These are phyloP conservation scores for Catamblyrhynchus diadema DNA, from an alignment of 2,797 vertebrate species.

Conservation along the genomic window DNA sequence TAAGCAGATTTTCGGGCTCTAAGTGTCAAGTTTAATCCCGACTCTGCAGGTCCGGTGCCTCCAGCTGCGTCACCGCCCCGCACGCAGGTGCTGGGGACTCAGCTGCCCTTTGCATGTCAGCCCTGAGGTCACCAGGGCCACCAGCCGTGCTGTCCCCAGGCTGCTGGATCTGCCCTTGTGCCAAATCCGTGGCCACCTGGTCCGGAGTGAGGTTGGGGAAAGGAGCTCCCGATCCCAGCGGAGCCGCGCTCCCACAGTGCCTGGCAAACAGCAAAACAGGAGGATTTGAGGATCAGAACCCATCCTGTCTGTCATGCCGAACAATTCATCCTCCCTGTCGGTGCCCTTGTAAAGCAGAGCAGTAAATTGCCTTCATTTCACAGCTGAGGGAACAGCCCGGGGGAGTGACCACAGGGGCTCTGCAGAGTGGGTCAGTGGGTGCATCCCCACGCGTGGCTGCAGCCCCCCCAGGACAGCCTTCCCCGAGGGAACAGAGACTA, in stretches of 20 bases:
- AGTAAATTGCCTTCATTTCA: neutral
- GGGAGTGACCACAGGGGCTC: neutral
- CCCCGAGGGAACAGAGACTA: neutral
- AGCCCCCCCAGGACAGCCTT: neutral
- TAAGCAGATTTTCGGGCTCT: neutral
- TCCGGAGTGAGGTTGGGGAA: accelerated
- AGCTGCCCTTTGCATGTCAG: neutral
- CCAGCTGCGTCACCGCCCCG: accelerated
- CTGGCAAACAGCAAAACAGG: accelerated
- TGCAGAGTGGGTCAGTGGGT: accelerated
- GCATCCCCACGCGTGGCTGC: neutral
- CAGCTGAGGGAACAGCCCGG: neutral
- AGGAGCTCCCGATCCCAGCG: accelerated
- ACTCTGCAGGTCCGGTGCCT: neutral
- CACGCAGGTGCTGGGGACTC: neutral
- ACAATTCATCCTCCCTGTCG: neutral
- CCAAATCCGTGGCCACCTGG: accelerated
- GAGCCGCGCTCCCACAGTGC: neutral
- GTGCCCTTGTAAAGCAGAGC: neutral
- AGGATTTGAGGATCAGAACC: neutral
- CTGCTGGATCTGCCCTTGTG: neutral
- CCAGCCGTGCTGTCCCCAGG: accelerated
- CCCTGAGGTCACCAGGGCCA: neutral
- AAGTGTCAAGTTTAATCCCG: neutral
- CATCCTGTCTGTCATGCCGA: neutral